Conservation (phyloP, 2,113 vertebrate species). For the Panthera tigris region DNA sequence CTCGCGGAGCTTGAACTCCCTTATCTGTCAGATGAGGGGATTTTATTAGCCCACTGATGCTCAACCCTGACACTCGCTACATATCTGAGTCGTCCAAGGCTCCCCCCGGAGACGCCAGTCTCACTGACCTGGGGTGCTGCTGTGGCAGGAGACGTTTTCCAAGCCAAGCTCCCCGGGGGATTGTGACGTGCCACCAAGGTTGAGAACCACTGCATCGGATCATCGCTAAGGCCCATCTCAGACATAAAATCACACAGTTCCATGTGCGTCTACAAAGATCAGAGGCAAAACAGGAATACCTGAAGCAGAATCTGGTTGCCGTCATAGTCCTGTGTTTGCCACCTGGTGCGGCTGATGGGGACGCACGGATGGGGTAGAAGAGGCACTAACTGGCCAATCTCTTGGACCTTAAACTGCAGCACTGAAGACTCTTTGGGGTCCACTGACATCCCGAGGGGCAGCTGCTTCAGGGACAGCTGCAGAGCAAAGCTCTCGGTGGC, state of each 20-base stretch:
- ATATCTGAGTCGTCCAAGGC: not conserved
- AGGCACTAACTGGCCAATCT: constrained; percentile 95
- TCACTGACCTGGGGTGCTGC: not conserved
- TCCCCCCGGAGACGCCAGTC: not conserved
- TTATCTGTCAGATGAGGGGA: not conserved
- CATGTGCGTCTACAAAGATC: accelerated
- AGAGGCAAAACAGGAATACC: constrained; percentile 80
- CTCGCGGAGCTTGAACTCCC: not conserved
- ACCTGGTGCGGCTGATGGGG: constrained; percentile 93
- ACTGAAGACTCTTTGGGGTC: constrained; percentile 88
- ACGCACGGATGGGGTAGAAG: constrained; percentile 94
- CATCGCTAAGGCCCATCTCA: not conserved
- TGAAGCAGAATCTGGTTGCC: constrained; percentile 96
- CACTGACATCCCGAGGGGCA: constrained; percentile 87
- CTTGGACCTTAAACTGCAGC: constrained; percentile 93
- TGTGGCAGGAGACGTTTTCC: not conserved
- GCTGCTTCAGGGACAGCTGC: constrained; percentile 93
- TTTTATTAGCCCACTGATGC: not conserved
- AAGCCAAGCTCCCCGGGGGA: not conserved
- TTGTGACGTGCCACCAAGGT: not conserved
- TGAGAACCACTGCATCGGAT: not conserved
- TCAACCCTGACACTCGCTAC: no score
- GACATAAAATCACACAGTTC: not conserved
- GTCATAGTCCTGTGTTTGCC: constrained; percentile 97
- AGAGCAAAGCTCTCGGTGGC: constrained; percentile 77